A percentile compares a stretch with the other conserved stretches of the same genome.
Evolutionary conservation across 2,888 invertebrate species (phyloP).

Genomic region (Chaitophorus viminalis): DNA sequence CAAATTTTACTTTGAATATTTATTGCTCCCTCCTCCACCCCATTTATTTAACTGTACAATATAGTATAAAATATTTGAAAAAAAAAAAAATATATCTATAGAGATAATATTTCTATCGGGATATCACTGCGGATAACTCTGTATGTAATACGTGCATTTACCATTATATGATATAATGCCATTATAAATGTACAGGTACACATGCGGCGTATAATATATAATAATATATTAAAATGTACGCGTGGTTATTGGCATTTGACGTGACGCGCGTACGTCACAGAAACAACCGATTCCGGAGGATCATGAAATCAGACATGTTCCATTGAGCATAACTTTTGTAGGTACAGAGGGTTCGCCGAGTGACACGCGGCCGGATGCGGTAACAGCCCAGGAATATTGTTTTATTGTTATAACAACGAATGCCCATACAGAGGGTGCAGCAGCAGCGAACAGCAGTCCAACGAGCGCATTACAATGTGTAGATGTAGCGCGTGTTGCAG

Average conservation of each 20-base stretch:
- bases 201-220: not conserved
- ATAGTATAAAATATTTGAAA: too few relatives aligned
- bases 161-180: too few relatives aligned
- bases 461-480: not conserved
- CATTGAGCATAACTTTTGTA: not conserved
- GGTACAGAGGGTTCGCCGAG: not conserved
- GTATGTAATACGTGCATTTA: too few relatives aligned
- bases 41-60: too few relatives aligned
- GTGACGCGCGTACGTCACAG: slow-evolving; percentile 1
- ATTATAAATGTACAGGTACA: too few relatives aligned
- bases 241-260: not conserved
- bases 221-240: not conserved
- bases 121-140: too few relatives aligned
- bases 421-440: not conserved
- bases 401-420: not conserved
- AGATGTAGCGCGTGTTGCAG: not conserved
- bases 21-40: too few relatives aligned
- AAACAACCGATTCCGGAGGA: not conserved
- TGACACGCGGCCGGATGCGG: not conserved
- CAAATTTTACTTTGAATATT: too few relatives aligned
- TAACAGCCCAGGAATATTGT: not conserved
- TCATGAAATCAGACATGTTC: not conserved
- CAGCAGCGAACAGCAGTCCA: too few relatives aligned
- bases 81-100: too few relatives aligned
- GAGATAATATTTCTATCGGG: too few relatives aligned